phyloP scores from a whole-genome alignment of 2,113 vertebrate genomes.

The Bucco capensis region DNA sequence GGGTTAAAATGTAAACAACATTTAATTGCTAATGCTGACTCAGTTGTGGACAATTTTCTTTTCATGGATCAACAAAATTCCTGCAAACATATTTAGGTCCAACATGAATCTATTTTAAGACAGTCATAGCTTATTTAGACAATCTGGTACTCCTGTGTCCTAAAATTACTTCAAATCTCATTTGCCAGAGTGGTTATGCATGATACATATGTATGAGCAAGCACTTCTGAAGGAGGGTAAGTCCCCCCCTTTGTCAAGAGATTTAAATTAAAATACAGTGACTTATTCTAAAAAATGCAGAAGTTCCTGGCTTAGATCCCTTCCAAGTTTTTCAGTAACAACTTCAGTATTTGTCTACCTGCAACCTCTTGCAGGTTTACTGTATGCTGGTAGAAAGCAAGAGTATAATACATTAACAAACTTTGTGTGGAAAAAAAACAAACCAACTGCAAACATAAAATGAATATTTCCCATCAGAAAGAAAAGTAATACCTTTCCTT shows the following conservation, averaged over 20 bases:
- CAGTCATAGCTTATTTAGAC: neutral
- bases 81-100: neutral
- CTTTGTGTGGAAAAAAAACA: neutral
- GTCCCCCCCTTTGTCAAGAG: neutral
- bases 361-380: neutral
- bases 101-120: neutral
- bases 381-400: neutral
- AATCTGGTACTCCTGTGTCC: neutral
- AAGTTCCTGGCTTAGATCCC: neutral
- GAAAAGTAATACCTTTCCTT: neutral
- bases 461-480: neutral
- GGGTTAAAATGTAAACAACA: neutral
- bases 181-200: neutral
- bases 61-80: neutral
- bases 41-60: neutral
- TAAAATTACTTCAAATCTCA: neutral
- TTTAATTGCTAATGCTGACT: neutral
- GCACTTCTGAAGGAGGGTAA: neutral
- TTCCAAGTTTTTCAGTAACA: neutral
- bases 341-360: neutral
- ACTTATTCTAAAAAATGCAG: neutral
- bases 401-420: neutral
- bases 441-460: neutral
- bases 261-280: neutral
- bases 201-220: neutral